Percentiles rank a stretch among this genome's conserved stretches.
These are phyloP conservation scores for Ellobius talpinus DNA, from an alignment of 2,113 vertebrate genomes.

Conservation along the genomic window DNA sequence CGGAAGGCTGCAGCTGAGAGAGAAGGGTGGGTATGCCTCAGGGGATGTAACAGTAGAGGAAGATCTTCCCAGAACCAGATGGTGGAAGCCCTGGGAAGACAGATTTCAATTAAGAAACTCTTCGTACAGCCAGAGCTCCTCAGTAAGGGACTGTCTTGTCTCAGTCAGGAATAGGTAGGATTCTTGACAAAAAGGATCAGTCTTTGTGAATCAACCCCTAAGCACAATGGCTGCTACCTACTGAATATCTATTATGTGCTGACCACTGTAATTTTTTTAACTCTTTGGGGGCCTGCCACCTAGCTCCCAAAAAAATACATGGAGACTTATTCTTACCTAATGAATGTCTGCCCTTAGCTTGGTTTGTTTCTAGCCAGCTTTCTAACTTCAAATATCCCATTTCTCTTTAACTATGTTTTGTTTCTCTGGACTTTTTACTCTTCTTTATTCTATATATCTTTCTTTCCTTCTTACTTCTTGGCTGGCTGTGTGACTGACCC, in stretches of 20 bases:
- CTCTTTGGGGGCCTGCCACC: too few relatives aligned
- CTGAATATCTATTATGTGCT: neutral
- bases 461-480: too few relatives aligned
- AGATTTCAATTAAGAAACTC: neutral
- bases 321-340: too few relatives aligned
- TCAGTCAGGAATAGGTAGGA: neutral
- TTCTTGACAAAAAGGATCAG: neutral
- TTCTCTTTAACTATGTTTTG: too few relatives aligned
- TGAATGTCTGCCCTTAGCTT: too few relatives aligned
- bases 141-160: neutral
- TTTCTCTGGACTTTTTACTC: too few relatives aligned
- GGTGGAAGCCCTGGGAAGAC: neutral
- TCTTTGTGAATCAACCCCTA: neutral
- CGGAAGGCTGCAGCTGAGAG: neutral
- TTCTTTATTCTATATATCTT: too few relatives aligned
- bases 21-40: neutral
- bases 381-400: too few relatives aligned
- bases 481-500: too few relatives aligned
- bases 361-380: too few relatives aligned
- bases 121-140: neutral
- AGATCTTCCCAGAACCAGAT: neutral
- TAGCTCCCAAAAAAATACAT: too few relatives aligned
- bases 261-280: too few relatives aligned
- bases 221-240: neutral
- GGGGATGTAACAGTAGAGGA: neutral